These are phyloP conservation scores for Phataginus tetradactyla DNA, from an alignment of 2,797 vertebrate species.

Conservation along the genomic window DNA sequence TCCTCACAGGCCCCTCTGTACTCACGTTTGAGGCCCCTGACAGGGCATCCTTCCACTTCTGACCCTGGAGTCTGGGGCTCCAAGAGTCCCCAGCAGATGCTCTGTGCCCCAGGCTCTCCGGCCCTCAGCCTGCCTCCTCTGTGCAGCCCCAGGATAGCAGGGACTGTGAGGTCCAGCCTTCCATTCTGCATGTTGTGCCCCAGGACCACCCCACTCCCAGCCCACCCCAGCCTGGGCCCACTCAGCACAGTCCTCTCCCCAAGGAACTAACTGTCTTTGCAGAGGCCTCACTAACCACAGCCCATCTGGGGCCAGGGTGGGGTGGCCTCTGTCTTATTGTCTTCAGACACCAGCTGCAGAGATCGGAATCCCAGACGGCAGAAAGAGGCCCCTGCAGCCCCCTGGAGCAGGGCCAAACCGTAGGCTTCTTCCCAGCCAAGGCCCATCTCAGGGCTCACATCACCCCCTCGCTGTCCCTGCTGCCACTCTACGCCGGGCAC, in stretches of 20 bases:
- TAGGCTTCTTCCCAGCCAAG: slow-evolving; percentile 52
- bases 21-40: neutral
- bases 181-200: neutral
- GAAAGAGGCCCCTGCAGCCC: slow-evolving; percentile 66
- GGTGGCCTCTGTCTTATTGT: slow-evolving; percentile 67
- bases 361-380: slow-evolving; percentile 74
- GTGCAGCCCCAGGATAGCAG: neutral
- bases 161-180: neutral
- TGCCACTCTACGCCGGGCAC: slow-evolving; percentile 10
- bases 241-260: slow-evolving; percentile 64
- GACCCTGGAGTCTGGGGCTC: neutral
- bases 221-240: slow-evolving; percentile 58
- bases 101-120: neutral
- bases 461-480: neutral
- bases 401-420: slow-evolving; percentile 63
- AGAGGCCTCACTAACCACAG: slow-evolving; percentile 74
- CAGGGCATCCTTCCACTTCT: neutral
- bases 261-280: slow-evolving; percentile 71
- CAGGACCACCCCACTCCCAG: slow-evolving; percentile 68
- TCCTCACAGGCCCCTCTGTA: accelerated
- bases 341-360: slow-evolving; percentile 65
- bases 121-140: neutral
- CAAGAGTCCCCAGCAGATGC: neutral
- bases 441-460: neutral
- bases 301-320: slow-evolving; percentile 79